A percentile compares a stretch with the other conserved stretches of the same genome.
These are phyloP conservation scores for Stichodactyla mertensii DNA, from an alignment of 64 coral and sea anemone genomes.

Conservation along the genomic window DNA sequence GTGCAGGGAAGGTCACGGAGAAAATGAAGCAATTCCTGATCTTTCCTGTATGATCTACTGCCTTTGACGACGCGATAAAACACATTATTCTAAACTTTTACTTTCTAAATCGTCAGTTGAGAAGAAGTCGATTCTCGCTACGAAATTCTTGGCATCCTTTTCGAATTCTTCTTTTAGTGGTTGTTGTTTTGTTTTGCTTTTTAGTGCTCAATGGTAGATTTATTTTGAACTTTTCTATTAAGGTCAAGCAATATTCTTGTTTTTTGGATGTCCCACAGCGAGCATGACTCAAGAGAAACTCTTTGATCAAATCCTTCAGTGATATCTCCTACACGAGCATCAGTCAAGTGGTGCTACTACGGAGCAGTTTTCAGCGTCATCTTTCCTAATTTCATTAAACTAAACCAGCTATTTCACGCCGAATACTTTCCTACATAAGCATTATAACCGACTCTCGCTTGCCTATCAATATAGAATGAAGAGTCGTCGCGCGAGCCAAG, in stretches of 20 bases:
- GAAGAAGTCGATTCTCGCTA: not conserved
- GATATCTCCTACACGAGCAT: not conserved
- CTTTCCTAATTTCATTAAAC: not conserved
- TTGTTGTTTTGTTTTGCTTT: not conserved
- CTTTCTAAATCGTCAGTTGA: not conserved
- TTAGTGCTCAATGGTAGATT: not conserved
- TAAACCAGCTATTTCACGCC: not conserved
- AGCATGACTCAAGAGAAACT: not conserved
- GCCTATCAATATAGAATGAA: not conserved
- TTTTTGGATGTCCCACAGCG: not conserved
- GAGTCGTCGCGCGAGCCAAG: not conserved
- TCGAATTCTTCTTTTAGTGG: not conserved
- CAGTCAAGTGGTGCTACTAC: not conserved
- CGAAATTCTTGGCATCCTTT: not conserved
- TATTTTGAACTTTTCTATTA: slow-evolving; percentile 16
- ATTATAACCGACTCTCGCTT: not conserved
- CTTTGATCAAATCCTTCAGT: not conserved
- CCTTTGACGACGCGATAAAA: not conserved
- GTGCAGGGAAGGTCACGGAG: not conserved
- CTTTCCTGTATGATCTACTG: not conserved
- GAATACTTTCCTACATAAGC: not conserved
- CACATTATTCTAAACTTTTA: not conserved
- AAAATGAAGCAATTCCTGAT: not conserved
- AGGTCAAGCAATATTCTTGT: slow-evolving; percentile 25
- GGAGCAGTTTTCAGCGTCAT: not conserved